Evolutionary conservation across 2,888 invertebrate species (phyloP).

Genomic region (Melieria crassipennis): DNA sequence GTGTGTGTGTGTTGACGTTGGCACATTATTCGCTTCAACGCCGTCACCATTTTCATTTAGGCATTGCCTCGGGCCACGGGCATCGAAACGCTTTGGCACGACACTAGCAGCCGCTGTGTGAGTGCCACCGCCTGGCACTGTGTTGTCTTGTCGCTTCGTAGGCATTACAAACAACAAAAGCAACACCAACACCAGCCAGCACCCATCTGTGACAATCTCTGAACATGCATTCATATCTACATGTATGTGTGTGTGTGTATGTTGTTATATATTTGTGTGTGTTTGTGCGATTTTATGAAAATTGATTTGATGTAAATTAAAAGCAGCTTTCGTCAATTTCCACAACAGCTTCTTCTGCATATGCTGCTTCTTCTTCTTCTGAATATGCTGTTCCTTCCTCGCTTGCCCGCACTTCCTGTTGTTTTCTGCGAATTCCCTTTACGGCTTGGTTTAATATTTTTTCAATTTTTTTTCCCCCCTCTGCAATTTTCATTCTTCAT

Average conservation of each 20-base stretch:
- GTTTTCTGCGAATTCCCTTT: neutral
- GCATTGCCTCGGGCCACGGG: too few relatives aligned
- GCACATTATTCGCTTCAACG: too few relatives aligned
- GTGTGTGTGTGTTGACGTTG: neutral
- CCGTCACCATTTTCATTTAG: too few relatives aligned
- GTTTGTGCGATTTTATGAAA: conserved; percentile 17
- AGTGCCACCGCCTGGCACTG: neutral
- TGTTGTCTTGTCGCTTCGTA: too few relatives aligned
- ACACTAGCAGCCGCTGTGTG: neutral
- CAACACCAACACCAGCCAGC: neutral
- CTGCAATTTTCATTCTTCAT: neutral
- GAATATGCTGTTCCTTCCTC: neutral
- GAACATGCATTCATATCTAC: neutral
- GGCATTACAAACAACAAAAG: too few relatives aligned
- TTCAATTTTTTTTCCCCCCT: too few relatives aligned
- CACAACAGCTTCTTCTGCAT: neutral
- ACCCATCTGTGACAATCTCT: neutral
- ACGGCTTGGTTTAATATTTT: too few relatives aligned
- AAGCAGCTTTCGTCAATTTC: conserved; percentile 32
- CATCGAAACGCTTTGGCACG: too few relatives aligned
- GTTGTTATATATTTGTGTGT: neutral
- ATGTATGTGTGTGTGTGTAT: neutral
- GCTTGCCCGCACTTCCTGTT: neutral
- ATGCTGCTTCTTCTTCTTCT: neutral
- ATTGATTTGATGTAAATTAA: conserved; percentile 32